Evolutionary conservation across 2,113 vertebrate species (phyloP).

Genomic region (Callipepla californica): DNA sequence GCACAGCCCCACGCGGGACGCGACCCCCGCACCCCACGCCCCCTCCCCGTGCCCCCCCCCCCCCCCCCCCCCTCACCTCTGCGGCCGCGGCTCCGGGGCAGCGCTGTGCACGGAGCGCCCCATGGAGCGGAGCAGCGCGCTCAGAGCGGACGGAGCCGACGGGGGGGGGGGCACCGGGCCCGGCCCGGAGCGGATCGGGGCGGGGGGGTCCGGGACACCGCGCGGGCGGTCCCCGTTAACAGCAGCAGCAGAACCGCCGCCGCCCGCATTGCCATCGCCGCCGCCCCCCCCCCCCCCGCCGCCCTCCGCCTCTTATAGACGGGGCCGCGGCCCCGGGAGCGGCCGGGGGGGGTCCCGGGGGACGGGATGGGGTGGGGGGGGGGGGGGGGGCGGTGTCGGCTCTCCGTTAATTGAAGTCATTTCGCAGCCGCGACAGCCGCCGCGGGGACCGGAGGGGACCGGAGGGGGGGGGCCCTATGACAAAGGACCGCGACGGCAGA

Average conservation of each 20-base stretch:
- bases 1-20: no score
- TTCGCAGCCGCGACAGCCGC: background rate
- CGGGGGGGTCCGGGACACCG: slow-evolving; percentile 60
- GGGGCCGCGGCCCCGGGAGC: background rate
- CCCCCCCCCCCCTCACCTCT: slow-evolving; percentile 78
- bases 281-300: background rate
- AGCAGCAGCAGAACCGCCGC: slow-evolving; percentile 69
- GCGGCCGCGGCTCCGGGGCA: slow-evolving; percentile 86
- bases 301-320: background rate
- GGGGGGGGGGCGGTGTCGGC: no score
- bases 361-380: background rate
- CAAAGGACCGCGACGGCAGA: no score
- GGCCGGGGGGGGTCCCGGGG: background rate
- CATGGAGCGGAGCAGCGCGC: slow-evolving; percentile 59
- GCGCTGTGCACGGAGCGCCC: slow-evolving; percentile 77
- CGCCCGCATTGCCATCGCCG: background rate
- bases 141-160: slow-evolving; percentile 8
- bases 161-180: no score
- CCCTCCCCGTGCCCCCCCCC: no score
- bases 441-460: background rate
- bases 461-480: no score
- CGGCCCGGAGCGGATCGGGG: slow-evolving; percentile 71
- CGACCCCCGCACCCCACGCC: no score
- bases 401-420: slow-evolving; percentile 3
- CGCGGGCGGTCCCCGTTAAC: slow-evolving; percentile 50